Percentiles rank a stretch among this genome's conserved stretches.
phyloP scores from a whole-genome alignment of 2,888 invertebrate species.

The Plemyria rubiginata region DNA sequence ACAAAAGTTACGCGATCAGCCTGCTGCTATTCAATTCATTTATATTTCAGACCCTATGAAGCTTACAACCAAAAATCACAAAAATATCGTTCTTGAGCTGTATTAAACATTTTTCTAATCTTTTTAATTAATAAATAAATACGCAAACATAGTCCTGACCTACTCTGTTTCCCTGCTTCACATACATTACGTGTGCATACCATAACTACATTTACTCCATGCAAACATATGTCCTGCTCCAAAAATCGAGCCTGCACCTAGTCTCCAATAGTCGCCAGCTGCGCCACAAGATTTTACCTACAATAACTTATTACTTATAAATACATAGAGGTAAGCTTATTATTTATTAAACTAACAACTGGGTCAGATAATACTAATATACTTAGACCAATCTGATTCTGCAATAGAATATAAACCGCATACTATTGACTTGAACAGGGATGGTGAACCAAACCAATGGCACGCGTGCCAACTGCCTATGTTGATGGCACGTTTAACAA shows the following conservation, averaged over 20 bases:
- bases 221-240: not conserved
- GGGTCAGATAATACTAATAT: not conserved
- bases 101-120: not conserved
- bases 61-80: constrained; percentile 2
- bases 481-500: too few species aligned
- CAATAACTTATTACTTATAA: not conserved
- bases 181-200: too few species aligned
- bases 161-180: not conserved
- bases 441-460: too few species aligned
- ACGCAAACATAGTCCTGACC: not conserved
- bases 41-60: too few species aligned
- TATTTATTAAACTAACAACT: not conserved
- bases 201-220: too few species aligned
- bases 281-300: not conserved
- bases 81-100: not conserved
- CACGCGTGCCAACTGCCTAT: too few species aligned
- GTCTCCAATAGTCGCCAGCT: not conserved
- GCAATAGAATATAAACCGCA: not conserved
- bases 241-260: not conserved
- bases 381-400: not conserved
- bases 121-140: too few species aligned
- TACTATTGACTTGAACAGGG: too few species aligned
- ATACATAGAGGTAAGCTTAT: too few species aligned
- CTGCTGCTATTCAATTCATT: too few species aligned
- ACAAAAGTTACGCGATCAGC: too few species aligned